Evolutionary conservation across 2,113 vertebrate species (phyloP).

Genomic region (Circaetus cinerascens): DNA sequence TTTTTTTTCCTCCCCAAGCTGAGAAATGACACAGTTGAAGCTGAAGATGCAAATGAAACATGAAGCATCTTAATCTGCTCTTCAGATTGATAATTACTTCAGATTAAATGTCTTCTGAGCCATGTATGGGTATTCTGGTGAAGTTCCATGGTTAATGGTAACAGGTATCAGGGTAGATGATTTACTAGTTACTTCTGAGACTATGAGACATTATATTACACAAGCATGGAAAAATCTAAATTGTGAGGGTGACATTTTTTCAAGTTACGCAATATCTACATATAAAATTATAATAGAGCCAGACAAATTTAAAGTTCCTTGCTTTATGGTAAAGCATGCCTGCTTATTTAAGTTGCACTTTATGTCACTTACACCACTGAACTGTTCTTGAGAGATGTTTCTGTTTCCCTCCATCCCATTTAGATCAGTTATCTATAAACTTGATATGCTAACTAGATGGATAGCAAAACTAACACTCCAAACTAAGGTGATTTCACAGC

Average conservation of each 20-base stretch:
- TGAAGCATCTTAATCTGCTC: background rate
- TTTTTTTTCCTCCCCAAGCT: too few species aligned
- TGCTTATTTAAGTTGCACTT: background rate
- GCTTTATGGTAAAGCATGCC: background rate
- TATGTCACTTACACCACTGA: background rate
- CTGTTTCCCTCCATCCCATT: background rate
- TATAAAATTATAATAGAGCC: background rate
- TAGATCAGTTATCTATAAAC: background rate
- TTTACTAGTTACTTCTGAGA: background rate
- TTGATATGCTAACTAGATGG: background rate
- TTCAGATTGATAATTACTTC: background rate
- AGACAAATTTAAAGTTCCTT: background rate
- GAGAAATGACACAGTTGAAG: background rate
- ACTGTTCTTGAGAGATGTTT: background rate
- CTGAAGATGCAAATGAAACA: background rate
- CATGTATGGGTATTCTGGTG: background rate
- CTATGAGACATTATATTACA: background rate
- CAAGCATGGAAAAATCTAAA: background rate
- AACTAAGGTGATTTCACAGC: background rate
- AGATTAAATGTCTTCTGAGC: background rate
- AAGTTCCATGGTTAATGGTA: background rate
- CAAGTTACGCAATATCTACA: background rate
- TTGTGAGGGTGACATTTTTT: background rate
- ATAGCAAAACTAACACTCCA: background rate
- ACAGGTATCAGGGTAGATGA: background rate